phyloP scores from a whole-genome alignment of 2,797 vertebrate genomes.

The Lepilemur septentrionalis region DNA sequence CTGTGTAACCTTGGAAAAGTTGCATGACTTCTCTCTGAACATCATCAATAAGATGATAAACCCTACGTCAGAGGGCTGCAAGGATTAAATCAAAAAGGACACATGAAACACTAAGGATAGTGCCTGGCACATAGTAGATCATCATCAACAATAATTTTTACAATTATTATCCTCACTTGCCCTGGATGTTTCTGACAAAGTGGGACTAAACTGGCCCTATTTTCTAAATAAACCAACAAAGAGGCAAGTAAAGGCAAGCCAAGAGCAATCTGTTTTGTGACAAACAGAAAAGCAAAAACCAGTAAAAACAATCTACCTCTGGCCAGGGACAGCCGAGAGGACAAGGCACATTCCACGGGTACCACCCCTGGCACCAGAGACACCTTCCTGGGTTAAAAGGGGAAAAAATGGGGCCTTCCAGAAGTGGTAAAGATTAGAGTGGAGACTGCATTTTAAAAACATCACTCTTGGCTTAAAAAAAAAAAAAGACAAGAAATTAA shows the following conservation, averaged over 20 bases:
- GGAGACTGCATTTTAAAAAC: neutral
- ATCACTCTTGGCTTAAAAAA: slow-evolving; percentile 4
- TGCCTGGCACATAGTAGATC: neutral
- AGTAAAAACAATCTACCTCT: neutral
- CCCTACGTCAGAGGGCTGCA: neutral
- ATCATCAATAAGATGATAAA: neutral
- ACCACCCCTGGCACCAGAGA: neutral
- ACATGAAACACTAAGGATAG: neutral
- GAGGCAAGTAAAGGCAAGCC: slow-evolving; percentile 24
- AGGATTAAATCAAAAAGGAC: neutral
- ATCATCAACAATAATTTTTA: neutral
- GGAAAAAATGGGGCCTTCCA: neutral
- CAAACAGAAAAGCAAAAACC: neutral
- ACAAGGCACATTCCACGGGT: neutral
- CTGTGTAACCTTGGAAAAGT: neutral
- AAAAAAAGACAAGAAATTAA: slow-evolving; percentile 48
- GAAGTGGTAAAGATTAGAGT: neutral
- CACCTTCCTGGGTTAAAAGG: neutral
- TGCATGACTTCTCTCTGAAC: neutral
- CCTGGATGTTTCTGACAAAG: slow-evolving; percentile 5
- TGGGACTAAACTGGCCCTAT: neutral
- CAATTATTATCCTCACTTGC: neutral
- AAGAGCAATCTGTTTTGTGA: slow-evolving; percentile 45
- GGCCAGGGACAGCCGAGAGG: neutral
- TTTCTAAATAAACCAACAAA: slow-evolving; percentile 59